phyloP scores from a whole-genome alignment of 2,113 vertebrate species.

The Pelecanus crispus region DNA sequence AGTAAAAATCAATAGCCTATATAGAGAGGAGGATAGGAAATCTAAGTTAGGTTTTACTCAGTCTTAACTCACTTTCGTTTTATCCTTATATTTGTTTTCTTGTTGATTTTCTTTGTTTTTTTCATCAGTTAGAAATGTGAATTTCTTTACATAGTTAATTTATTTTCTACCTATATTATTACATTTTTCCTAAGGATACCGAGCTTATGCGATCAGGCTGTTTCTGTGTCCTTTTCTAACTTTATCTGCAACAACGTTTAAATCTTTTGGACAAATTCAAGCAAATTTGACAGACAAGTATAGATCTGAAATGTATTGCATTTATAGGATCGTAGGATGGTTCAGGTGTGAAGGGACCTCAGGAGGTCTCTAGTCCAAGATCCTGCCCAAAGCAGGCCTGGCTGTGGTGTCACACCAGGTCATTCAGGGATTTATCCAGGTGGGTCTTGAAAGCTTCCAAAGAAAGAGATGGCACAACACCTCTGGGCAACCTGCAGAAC shows the following conservation, averaged over 20 bases:
- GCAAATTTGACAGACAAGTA: neutral
- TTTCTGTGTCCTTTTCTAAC: neutral
- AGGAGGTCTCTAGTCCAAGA: neutral
- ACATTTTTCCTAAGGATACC: neutral
- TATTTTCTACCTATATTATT: neutral
- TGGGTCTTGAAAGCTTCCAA: neutral
- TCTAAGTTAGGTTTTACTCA: neutral
- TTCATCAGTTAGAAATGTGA: neutral
- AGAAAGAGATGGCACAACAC: neutral
- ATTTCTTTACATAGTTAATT: neutral
- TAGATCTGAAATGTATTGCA: neutral
- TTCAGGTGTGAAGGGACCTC: neutral
- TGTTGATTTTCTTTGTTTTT: neutral
- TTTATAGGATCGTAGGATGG: neutral
- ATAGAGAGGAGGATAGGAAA: neutral
- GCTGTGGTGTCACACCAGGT: neutral
- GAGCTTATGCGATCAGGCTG: neutral
- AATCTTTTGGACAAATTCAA: neutral
- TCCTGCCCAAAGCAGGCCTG: neutral
- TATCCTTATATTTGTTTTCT: neutral
- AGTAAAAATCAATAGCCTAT: neutral
- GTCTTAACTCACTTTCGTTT: neutral
- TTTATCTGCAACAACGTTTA: neutral
- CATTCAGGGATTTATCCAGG: neutral
- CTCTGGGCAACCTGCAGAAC: neutral